phyloP scores from a whole-genome alignment of 2,113 vertebrate genomes.

The Merops nubicus region DNA sequence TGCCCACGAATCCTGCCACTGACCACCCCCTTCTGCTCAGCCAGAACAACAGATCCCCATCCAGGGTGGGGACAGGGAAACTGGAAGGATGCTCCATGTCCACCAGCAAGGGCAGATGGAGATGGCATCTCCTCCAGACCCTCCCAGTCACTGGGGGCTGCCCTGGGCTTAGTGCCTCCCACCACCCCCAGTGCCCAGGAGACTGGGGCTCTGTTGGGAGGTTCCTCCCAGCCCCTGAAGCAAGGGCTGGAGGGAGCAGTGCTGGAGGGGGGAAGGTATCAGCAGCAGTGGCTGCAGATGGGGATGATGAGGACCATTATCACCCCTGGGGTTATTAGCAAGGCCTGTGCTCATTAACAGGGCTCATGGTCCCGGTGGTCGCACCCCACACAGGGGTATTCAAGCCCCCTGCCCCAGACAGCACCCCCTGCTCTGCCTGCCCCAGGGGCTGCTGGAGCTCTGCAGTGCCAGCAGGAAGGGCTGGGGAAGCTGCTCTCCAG shows the following conservation, averaged over 20 bases:
- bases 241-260: no score
- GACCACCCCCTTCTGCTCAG: no score
- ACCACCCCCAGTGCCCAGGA: neutral
- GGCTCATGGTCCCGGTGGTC: no score
- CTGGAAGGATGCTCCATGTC: rapidly evolving
- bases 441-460: neutral
- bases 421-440: neutral
- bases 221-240: neutral
- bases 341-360: neutral
- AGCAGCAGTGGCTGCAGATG: neutral
- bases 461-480: neutral
- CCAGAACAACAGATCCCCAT: neutral
- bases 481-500: conserved; percentile 5
- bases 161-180: neutral
- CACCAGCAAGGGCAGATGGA: neutral
- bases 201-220: neutral
- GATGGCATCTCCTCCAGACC: neutral
- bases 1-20: rapidly evolving
- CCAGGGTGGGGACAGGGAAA: rapidly evolving
- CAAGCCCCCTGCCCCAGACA: neutral
- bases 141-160: rapidly evolving
- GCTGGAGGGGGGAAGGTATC: neutral
- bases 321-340: neutral
- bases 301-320: no score
- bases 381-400: neutral